phyloP scores from a whole-genome alignment of 2,797 vertebrate genomes.

The Synaphobranchus kaupii region DNA sequence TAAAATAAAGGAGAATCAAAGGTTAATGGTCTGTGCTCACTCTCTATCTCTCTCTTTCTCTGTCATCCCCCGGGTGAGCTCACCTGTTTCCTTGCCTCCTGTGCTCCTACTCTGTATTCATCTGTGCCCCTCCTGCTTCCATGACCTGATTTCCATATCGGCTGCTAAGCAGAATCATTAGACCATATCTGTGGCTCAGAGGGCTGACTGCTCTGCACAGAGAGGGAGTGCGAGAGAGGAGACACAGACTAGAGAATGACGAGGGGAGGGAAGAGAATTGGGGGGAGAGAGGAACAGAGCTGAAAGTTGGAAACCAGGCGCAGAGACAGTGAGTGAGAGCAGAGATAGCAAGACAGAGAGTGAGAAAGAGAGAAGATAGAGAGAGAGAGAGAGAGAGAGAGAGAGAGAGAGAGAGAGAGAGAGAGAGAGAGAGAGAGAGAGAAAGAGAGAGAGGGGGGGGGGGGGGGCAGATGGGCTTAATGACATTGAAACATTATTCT shows the following conservation, averaged over 20 bases:
- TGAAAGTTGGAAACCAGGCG: neutral
- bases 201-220: neutral
- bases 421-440: neutral
- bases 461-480: neutral
- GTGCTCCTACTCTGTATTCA: slow-evolving; percentile 21
- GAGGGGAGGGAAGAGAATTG: neutral
- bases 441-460: neutral
- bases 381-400: neutral
- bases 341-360: neutral
- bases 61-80: neutral
- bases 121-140: neutral
- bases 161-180: slow-evolving; percentile 23
- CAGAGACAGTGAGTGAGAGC: neutral
- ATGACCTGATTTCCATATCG: slow-evolving; percentile 26
- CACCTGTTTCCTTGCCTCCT: neutral
- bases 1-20: too few relatives aligned
- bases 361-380: neutral
- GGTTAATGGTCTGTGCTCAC: too few relatives aligned
- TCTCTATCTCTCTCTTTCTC: neutral
- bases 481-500: slow-evolving; percentile 2
- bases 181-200: neutral
- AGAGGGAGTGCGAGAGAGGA: neutral
- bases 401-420: neutral
- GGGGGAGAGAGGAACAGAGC: neutral
- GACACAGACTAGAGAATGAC: neutral